Conservation (phyloP, 2,113 vertebrate species). For the Lichenostomus cassidix region DNA sequence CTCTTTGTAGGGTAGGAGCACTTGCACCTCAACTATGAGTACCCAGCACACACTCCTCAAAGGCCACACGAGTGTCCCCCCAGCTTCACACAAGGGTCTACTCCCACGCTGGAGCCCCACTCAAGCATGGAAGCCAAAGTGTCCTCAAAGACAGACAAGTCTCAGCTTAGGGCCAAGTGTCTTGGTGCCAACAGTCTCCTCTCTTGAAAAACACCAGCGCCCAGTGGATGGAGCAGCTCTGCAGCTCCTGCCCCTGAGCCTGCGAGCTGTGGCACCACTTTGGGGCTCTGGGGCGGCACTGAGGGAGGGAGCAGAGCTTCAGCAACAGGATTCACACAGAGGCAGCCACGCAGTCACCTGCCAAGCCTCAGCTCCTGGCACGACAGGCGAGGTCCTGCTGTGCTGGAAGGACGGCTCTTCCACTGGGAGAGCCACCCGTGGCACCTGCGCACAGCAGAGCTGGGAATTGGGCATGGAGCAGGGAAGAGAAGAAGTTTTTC, state of each 20-base stretch:
- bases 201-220: background rate
- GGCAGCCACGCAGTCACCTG: accelerated
- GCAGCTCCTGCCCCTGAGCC: background rate
- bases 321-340: background rate
- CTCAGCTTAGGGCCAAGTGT: background rate
- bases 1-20: background rate
- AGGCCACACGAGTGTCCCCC: background rate
- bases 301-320: background rate
- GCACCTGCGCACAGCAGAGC: background rate
- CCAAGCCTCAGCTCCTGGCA: background rate
- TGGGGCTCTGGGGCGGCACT: background rate
- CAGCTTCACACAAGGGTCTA: background rate
- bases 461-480: background rate
- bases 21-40: background rate
- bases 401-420: background rate
- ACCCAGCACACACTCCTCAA: background rate
- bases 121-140: background rate
- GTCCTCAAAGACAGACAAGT: background rate
- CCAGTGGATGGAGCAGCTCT: background rate
- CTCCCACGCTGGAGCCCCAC: background rate
- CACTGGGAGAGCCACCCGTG: background rate
- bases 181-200: accelerated
- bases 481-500: background rate
- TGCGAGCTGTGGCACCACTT: accelerated
- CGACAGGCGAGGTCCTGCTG: background rate